phyloP scores from a whole-genome alignment of 2,113 vertebrate species.

The Eira barbara region DNA sequence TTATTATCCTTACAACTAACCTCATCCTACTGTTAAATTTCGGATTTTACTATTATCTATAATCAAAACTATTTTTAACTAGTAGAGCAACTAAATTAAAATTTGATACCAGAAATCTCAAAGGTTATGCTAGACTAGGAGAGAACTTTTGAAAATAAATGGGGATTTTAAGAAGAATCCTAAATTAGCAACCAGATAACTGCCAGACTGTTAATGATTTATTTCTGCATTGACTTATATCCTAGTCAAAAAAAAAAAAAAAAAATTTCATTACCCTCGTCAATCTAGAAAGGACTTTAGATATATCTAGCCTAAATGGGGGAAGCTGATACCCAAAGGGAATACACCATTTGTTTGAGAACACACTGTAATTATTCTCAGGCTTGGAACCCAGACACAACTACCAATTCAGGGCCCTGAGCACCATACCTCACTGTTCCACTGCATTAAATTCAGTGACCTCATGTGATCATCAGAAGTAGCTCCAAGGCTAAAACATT shows the following conservation, averaged over 20 bases:
- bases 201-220: not conserved
- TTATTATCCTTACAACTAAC: not conserved
- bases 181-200: not conserved
- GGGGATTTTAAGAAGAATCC: not conserved
- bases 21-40: not conserved
- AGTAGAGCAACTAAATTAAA: not conserved
- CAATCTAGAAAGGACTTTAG: not conserved
- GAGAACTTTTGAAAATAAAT: not conserved
- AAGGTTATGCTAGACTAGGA: not conserved
- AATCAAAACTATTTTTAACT: not conserved
- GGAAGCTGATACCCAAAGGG: not conserved
- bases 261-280: not conserved
- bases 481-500: not conserved
- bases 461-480: not conserved
- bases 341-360: not conserved
- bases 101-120: not conserved
- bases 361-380: too few relatives aligned
- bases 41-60: not conserved
- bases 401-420: not conserved
- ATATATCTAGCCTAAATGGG: not conserved
- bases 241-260: not conserved
- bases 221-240: not conserved
- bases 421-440: too few relatives aligned
- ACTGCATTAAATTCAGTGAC: not conserved
- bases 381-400: not conserved